These are phyloP conservation scores for Phyto melanocephala DNA, from an alignment of 2,888 invertebrate genomes.

Conservation along the genomic window DNA sequence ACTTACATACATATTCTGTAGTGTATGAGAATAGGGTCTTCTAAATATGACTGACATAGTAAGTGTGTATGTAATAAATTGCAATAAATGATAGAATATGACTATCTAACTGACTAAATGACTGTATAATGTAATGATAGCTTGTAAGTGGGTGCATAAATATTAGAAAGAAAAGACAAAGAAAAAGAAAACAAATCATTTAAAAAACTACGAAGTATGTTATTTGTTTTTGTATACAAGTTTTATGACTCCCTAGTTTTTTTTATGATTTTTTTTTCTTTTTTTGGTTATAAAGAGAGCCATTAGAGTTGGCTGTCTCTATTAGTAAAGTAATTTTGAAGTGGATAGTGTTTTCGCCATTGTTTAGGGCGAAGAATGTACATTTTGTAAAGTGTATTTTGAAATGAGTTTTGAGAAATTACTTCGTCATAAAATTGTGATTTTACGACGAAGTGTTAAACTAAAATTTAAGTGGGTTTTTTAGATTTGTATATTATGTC, in stretches of 20 bases:
- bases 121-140: not conserved
- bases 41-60: not conserved
- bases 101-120: not conserved
- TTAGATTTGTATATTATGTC: no score
- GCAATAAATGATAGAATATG: not conserved
- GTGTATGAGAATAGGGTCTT: not conserved
- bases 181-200: no score
- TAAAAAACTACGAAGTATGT: no score
- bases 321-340: slow-evolving; percentile 24
- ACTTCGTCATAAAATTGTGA: slow-evolving; percentile 21
- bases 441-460: slow-evolving; percentile 22
- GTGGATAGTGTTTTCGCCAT: not conserved
- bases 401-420: not conserved
- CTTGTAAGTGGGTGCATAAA: not conserved
- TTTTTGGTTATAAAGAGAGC: not conserved
- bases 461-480: not conserved
- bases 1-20: no score
- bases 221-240: not conserved
- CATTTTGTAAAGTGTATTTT: not conserved
- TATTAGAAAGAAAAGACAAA: not conserved
- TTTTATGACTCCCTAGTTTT: slow-evolving; percentile 18
- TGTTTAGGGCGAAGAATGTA: not conserved
- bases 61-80: not conserved
- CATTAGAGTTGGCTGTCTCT: not conserved
- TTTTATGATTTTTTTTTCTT: not conserved